Evolutionary conservation across 2,113 vertebrate genomes (phyloP).

Genomic region (Ptyas mucosa): DNA sequence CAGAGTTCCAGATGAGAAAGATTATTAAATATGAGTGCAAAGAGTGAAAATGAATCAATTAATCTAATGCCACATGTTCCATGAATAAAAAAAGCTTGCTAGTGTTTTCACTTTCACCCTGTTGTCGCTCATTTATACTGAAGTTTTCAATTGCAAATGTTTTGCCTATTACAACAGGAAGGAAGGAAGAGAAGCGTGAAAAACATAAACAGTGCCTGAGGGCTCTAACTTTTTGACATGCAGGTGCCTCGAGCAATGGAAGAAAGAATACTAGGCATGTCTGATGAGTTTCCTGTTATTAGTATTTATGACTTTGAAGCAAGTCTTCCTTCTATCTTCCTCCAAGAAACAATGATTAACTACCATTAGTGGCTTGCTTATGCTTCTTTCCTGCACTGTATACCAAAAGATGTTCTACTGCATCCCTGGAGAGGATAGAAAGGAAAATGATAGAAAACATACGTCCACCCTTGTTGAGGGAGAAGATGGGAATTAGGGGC

Average conservation of each 20-base stretch:
- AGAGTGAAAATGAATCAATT: not conserved
- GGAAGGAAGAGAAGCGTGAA: not conserved
- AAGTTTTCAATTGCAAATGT: conserved; percentile 3
- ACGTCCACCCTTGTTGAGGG: not conserved
- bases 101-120: not conserved
- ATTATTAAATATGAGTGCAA: not conserved
- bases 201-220: not conserved
- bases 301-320: not conserved
- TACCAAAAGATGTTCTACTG: not conserved
- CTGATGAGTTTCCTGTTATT: not conserved
- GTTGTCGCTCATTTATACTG: not conserved
- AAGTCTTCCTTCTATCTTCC: not conserved
- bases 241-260: not conserved
- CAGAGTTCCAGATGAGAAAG: not conserved
- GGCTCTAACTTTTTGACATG: conserved; percentile 15
- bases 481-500: not conserved
- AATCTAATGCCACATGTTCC: not conserved
- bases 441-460: not conserved
- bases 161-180: not conserved
- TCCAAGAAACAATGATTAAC: not conserved
- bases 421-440: not conserved
- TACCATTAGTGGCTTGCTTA: not conserved
- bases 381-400: not conserved
- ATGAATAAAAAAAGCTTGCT: not conserved
- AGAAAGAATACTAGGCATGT: not conserved